A percentile compares a stretch with the other conserved stretches of the same genome.
Conservation (phyloP, 2,888 invertebrate species). For the Disparrhopalites patrizii region DNA sequence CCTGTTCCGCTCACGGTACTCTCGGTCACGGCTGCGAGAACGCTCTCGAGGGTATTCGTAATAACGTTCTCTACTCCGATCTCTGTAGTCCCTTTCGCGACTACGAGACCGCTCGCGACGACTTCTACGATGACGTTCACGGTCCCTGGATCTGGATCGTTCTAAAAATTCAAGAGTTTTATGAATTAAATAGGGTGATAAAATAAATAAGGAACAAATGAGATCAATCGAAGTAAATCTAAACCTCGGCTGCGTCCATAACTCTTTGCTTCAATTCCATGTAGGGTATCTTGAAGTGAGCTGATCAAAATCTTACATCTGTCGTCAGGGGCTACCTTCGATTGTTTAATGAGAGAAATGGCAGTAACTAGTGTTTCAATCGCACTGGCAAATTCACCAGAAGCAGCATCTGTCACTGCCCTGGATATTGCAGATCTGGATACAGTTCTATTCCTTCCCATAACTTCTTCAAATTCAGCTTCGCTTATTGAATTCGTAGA, state of each 20-base stretch:
- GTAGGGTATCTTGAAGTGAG: slow-evolving; percentile 91
- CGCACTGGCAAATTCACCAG: slow-evolving; percentile 92
- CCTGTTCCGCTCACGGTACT: slow-evolving; percentile 71
- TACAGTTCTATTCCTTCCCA: slow-evolving; percentile 94
- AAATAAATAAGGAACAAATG: neutral
- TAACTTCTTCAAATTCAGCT: slow-evolving; percentile 97
- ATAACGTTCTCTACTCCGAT: slow-evolving; percentile 58
- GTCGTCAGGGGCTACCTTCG: slow-evolving; percentile 92
- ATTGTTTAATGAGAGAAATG: slow-evolving; percentile 96
- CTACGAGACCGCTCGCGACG: slow-evolving; percentile 70
- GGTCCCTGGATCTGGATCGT: slow-evolving; percentile 56
- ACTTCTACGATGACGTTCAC: slow-evolving; percentile 57
- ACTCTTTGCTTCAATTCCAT: slow-evolving; percentile 96
- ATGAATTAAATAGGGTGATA: neutral
- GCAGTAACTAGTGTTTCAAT: slow-evolving; percentile 98
- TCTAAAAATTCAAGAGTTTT: slow-evolving; percentile 52
- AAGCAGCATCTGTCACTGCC: slow-evolving; percentile 93
- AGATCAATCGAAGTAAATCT: neutral
- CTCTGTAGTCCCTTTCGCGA: slow-evolving; percentile 62
- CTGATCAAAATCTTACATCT: slow-evolving; percentile 96
- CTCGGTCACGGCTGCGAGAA: slow-evolving; percentile 76
- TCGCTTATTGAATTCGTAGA: slow-evolving; percentile 65
- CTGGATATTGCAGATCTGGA: slow-evolving; percentile 95
- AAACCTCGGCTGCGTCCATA: slow-evolving; percentile 61
- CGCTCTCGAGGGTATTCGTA: slow-evolving; percentile 65